Percentiles rank a stretch among this genome's conserved stretches.
phyloP scores from a whole-genome alignment of 2,888 invertebrate species.

The Eupithecia centaureata region DNA sequence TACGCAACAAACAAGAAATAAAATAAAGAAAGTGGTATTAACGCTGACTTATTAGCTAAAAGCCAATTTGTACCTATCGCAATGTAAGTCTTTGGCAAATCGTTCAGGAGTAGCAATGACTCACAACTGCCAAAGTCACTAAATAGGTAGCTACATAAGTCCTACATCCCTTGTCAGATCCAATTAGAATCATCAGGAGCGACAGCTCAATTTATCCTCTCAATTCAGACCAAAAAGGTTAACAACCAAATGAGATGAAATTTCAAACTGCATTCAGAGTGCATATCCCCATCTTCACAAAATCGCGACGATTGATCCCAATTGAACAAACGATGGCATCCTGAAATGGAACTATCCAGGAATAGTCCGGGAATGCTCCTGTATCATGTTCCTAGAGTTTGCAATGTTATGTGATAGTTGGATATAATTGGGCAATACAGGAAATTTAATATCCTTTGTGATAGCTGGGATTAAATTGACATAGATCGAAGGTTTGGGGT shows the following conservation, averaged over 20 bases:
- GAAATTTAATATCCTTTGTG: slow-evolving; percentile 28
- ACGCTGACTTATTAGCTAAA: no score
- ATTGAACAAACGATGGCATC: slow-evolving; percentile 37
- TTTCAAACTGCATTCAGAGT: slow-evolving; percentile 17
- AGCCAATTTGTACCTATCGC: neutral
- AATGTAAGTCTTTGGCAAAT: no score
- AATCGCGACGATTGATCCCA: slow-evolving; percentile 31
- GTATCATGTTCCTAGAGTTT: slow-evolving; percentile 31
- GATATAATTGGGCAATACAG: slow-evolving; percentile 13
- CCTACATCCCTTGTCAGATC: slow-evolving; percentile 8
- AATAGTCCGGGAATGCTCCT: slow-evolving; percentile 24
- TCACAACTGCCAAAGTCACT: neutral
- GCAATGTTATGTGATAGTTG: slow-evolving; percentile 11
- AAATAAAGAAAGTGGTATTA: no score
- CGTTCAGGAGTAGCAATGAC: neutral
- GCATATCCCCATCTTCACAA: slow-evolving; percentile 32
- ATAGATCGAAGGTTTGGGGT: slow-evolving; percentile 11
- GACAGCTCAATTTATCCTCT: slow-evolving; percentile 22
- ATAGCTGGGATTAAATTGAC: slow-evolving; percentile 14
- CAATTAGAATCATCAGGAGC: slow-evolving; percentile 20
- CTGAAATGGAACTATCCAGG: slow-evolving; percentile 20
- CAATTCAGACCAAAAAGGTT: slow-evolving; percentile 13
- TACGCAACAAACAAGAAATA: no score
- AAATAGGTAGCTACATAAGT: no score
- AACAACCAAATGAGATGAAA: slow-evolving; percentile 7